Evolutionary conservation across 2,797 vertebrate genomes (phyloP), one percentile per base, ranked within the genome.

Genomic region (Centroberyx gerrardi): DNA sequence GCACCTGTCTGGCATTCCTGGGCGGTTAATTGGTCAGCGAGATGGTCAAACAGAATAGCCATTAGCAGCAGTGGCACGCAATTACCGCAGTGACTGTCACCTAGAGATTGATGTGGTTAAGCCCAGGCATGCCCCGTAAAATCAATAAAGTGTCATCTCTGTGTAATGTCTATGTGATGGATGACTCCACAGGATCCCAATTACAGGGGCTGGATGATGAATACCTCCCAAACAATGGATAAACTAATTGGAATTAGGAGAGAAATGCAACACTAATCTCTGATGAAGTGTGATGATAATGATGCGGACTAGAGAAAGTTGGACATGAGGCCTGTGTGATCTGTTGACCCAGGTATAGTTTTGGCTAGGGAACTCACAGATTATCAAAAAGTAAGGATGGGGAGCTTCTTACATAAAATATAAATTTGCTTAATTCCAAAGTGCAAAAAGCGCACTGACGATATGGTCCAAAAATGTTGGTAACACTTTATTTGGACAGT

Each of bases 91-190:
- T 15, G 76, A 85, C 87, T 89, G 92, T 91, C 92, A 83, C 80
- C 80, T 61, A 8, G 69, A 92, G 89, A 94, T 89, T 90, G 92
- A 94, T 92, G 87, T 64, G 84, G 81, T 81, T 82, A 80, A 79
- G 82, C 78, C 62, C 74, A 76, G 80, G 80, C 87, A 78, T 86
- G 83, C 89, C 80, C 80, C 65, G 56, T 84, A 86, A 92, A 94
- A 94, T 94, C 93, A 92, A 94, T 94, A 86, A 85, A 87, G 89
- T 91, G 92, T 88, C 93, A 94, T 94, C 87, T 84, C 67, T 52
- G 76, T 42, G 78, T 85, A 89, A 88, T 53, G 87, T 91, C 83
- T 72, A 68, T 2, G 22, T 92, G 92, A 94, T 88, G 85, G 90
- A 94, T 92, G 92, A 86, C 87, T 88, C 81, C 83, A 86, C 87